Conservation (phyloP, 2,113 vertebrate genomes). For the Gymnarchus niloticus region DNA sequence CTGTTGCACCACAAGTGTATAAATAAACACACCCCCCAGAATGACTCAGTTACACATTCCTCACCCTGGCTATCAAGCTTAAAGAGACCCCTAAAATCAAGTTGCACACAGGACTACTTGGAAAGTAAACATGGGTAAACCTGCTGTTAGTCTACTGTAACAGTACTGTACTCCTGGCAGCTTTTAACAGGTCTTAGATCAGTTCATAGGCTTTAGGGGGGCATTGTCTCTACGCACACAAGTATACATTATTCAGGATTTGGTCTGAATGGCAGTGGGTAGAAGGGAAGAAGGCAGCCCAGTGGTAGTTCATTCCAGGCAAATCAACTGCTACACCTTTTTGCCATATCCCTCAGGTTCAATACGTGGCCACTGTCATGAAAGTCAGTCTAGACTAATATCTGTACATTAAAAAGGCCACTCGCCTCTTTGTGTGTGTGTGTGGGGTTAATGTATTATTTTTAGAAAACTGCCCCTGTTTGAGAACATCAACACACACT, state of each 20-base stretch:
- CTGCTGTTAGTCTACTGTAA: background rate
- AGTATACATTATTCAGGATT: conserved; percentile 8
- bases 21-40: background rate
- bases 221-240: background rate
- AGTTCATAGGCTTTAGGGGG: background rate
- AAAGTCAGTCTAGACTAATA: background rate
- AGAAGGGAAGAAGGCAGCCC: background rate
- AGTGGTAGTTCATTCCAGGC: background rate
- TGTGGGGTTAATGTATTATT: no score
- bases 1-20: background rate
- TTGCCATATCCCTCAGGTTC: background rate
- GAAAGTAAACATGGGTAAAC: background rate
- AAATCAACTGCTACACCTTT: background rate
- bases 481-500: background rate
- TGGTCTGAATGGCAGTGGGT: background rate
- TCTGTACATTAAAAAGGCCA: background rate
- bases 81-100: background rate
- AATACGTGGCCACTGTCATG: background rate
- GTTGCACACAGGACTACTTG: background rate
- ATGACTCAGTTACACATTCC: background rate
- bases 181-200: background rate
- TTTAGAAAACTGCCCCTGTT: background rate
- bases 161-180: background rate
- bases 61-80: background rate
- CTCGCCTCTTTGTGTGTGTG: no score